Percentiles rank a stretch among this genome's conserved stretches.
phyloP scores from a whole-genome alignment of 2,797 vertebrate genomes.

The Sparidentex hasta region DNA sequence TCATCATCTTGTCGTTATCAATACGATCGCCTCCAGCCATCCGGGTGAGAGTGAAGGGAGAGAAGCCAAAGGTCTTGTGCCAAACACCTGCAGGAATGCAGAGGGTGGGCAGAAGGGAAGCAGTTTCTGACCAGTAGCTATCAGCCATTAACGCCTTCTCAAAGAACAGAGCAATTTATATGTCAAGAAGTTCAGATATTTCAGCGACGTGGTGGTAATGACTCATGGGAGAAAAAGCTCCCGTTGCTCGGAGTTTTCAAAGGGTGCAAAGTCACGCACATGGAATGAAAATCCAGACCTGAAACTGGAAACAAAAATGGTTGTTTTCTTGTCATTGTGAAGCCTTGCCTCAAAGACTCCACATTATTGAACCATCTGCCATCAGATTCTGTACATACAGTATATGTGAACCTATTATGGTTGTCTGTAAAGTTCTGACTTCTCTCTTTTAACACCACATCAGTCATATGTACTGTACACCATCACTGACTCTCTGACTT shows the following conservation, averaged over 20 bases:
- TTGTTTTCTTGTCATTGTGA: constrained; percentile 15
- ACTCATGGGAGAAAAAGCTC: constrained; percentile 45
- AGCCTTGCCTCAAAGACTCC: not conserved
- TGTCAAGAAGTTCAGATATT: constrained; percentile 65
- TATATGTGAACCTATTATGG: not conserved
- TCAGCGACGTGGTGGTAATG: constrained; percentile 49
- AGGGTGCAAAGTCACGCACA: constrained; percentile 44
- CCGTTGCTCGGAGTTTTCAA: constrained; percentile 34
- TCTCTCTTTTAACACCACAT: constrained; percentile 58
- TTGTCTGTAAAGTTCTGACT: constrained; percentile 40
- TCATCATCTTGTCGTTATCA: constrained; percentile 55
- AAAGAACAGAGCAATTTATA: constrained; percentile 61
- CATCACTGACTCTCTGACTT: constrained; percentile 29
- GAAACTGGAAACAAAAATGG: constrained; percentile 19
- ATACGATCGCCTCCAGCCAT: constrained; percentile 38
- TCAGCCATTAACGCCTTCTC: constrained; percentile 54
- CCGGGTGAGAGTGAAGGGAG: constrained; percentile 55
- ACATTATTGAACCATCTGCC: constrained; percentile 10
- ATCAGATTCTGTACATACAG: not conserved
- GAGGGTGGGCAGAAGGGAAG: constrained; percentile 31
- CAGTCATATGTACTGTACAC: constrained; percentile 31
- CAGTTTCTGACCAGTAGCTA: constrained; percentile 29
- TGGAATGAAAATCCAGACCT: constrained; percentile 21
- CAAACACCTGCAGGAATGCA: constrained; percentile 74
- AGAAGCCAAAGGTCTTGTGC: constrained; percentile 53